These are phyloP conservation scores for Picus viridis DNA, from an alignment of 2,797 vertebrate genomes.

Conservation along the genomic window DNA sequence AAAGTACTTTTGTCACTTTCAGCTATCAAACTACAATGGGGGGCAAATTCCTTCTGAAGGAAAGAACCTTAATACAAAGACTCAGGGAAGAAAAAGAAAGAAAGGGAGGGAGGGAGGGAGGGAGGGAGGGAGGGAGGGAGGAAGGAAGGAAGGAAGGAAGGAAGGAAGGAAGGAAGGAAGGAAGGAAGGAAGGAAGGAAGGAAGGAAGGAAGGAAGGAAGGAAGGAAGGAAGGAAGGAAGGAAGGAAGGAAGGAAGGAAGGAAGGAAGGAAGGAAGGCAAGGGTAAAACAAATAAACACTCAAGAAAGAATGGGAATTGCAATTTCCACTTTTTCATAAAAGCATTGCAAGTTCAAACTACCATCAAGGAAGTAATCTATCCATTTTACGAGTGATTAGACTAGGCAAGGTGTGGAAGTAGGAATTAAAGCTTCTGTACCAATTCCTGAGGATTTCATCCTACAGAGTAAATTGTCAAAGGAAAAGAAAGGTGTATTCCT, in stretches of 20 bases:
- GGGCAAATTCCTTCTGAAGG: background rate
- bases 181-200: too few species aligned
- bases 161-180: too few species aligned
- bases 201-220: too few species aligned
- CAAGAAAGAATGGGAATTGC: background rate
- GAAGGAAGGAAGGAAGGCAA: background rate
- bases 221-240: too few species aligned
- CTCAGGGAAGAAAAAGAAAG: fast-evolving
- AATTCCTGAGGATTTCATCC: background rate
- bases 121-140: too few species aligned
- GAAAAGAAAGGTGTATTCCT: background rate
- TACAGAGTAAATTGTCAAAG: background rate
- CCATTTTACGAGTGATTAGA: background rate
- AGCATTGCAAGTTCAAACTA: background rate
- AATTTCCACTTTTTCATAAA: background rate
- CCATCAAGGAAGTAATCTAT: background rate
- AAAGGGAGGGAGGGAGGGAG: too few species aligned
- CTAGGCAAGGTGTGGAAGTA: background rate
- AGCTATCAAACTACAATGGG: background rate
- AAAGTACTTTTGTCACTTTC: background rate
- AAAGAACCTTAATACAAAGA: background rate
- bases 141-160: too few species aligned
- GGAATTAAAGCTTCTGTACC: background rate
- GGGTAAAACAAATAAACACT: background rate
- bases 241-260: too few species aligned